A percentile compares a stretch with the other conserved stretches of the same genome.
These are phyloP conservation scores for Hyphantria cunea DNA, from an alignment of 1,140 invertebrate species.

Conservation along the genomic window DNA sequence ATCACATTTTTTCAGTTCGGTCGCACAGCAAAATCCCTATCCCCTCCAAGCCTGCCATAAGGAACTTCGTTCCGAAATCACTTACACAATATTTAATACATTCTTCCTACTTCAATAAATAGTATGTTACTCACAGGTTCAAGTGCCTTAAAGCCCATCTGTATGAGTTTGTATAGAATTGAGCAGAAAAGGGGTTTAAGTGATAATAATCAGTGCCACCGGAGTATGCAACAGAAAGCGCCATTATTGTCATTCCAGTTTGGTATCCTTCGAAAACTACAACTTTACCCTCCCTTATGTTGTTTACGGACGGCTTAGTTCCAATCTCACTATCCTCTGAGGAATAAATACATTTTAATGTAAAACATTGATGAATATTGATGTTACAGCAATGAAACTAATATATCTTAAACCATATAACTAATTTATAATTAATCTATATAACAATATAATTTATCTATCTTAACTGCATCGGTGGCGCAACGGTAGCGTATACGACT, in stretches of 20 bases:
- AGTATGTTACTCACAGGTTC: slow-evolving; percentile 61
- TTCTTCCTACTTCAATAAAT: no score
- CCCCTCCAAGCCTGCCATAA: no score
- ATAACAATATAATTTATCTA: no score
- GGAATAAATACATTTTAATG: neutral
- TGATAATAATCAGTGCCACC: slow-evolving; percentile 43
- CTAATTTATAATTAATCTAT: no score
- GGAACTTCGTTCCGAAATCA: no score
- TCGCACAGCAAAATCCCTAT: no score
- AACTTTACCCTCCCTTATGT: slow-evolving; percentile 47
- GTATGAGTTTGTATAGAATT: slow-evolving; percentile 58
- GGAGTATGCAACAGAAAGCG: slow-evolving; percentile 41
- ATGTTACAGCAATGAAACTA: no score
- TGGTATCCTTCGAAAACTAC: slow-evolving; percentile 54
- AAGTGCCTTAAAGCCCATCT: slow-evolving; percentile 62
- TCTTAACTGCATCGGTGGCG: no score
- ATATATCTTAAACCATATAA: no score
- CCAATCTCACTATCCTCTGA: slow-evolving; percentile 14
- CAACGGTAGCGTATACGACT: no score
- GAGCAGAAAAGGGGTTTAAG: slow-evolving; percentile 50
- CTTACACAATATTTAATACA: neutral
- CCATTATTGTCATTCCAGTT: slow-evolving; percentile 46
- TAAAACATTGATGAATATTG: no score
- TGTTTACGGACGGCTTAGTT: slow-evolving; percentile 35
- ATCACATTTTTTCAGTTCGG: no score